Percentiles rank a stretch among this genome's conserved stretches.
These are phyloP conservation scores for Arrhamphus sclerolepis DNA, from an alignment of 2,797 vertebrate species.

Conservation along the genomic window DNA sequence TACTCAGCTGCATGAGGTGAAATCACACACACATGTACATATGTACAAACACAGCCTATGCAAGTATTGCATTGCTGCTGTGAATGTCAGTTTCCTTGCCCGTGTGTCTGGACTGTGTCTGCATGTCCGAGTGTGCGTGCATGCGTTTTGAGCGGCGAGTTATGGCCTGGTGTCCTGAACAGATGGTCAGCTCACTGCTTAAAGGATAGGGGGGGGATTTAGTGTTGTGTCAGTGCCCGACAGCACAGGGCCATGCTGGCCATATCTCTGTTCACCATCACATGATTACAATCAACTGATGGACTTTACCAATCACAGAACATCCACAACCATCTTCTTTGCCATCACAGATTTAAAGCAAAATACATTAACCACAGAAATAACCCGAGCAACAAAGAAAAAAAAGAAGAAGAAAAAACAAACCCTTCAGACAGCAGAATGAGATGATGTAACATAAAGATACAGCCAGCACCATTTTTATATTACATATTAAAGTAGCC, in stretches of 20 bases:
- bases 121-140: conserved; percentile 8
- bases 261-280: conserved; percentile 46
- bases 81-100: conserved; percentile 4
- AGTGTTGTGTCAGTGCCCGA: conserved; percentile 40
- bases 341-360: no score
- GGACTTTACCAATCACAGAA: conserved; percentile 5
- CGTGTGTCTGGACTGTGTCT: conserved; percentile 10
- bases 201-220: conserved; percentile 64
- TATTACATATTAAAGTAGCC: no score
- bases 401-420: no score
- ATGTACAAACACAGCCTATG: no score
- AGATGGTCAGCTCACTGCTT: conserved; percentile 77
- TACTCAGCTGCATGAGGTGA: conserved; percentile 2
- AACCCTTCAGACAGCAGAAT: no score
- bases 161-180: conserved; percentile 52
- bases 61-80: conserved; percentile 12
- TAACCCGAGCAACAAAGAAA: no score
- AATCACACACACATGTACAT: neutral
- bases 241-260: conserved; percentile 30
- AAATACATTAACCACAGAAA: no score
- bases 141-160: conserved; percentile 27
- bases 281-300: conserved; percentile 45
- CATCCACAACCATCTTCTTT: neutral
- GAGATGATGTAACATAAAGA: no score
- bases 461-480: no score